Evolutionary conservation across 30 jellyfish, hydroid and myxozoan genomes (phyloP).

Genomic region (Pelagia noctiluca): DNA sequence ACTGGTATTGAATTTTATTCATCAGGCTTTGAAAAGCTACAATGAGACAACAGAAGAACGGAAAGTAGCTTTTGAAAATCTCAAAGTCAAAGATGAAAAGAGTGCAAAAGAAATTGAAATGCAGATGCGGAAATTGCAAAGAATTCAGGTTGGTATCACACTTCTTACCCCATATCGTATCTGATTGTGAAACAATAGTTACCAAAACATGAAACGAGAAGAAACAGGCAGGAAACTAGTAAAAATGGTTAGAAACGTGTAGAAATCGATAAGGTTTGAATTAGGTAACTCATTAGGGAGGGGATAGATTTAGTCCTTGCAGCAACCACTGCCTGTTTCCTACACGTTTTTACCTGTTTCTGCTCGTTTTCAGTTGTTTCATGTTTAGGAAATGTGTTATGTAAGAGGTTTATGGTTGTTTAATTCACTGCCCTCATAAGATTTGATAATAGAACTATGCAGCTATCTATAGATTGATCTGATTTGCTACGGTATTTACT

Average conservation of each 20-base stretch:
- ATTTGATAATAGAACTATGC: neutral
- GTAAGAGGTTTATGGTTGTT: neutral
- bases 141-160: constrained; percentile 81
- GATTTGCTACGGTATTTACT: no score
- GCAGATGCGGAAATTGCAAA: constrained; percentile 92
- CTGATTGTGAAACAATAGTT: no score
- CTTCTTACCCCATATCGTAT: no score
- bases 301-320: no score
- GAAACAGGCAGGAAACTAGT: no score
- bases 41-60: constrained; percentile 96
- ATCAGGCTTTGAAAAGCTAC: constrained; percentile 86
- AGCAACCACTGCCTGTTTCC: no score
- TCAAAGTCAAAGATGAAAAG: constrained; percentile 89
- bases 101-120: constrained; percentile 93
- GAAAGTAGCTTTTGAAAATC: constrained; percentile 90
- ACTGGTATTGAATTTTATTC: neutral
- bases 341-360: no score
- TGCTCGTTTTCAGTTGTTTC: neutral
- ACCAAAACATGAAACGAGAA: no score
- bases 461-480: neutral
- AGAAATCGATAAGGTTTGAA: no score
- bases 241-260: no score
- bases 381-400: neutral
- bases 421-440: neutral
- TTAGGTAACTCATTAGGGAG: no score